Percentiles rank a stretch among this genome's conserved stretches.
Evolutionary conservation across 1,140 invertebrate species (phyloP).

Genomic region (Carposina sasakii): DNA sequence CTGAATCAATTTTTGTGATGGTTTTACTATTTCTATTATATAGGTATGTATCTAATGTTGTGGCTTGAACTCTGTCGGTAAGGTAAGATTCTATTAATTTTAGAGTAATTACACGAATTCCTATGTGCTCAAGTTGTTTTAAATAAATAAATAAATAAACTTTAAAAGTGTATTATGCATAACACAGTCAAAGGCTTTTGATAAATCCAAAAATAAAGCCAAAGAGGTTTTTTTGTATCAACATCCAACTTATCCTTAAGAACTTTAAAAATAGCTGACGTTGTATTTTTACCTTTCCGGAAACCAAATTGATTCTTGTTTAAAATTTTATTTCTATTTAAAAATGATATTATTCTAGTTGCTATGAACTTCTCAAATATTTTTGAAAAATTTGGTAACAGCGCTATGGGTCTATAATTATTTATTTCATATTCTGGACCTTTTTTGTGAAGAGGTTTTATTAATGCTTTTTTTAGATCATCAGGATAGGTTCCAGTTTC

Average conservation of each 20-base stretch:
- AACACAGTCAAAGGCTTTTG: conserved; percentile 9
- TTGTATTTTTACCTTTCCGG: not conserved
- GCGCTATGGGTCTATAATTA: conserved; percentile 1
- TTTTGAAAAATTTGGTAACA: conserved; percentile 1
- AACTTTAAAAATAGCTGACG: not conserved
- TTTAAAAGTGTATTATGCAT: not conserved
- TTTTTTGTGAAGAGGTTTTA: conserved; percentile 4
- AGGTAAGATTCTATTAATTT: conserved; percentile 3
- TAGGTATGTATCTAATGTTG: too few species aligned
- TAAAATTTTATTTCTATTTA: not conserved
- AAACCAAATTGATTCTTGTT: not conserved
- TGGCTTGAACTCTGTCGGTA: too few species aligned
- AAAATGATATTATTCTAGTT: not conserved
- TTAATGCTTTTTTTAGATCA: not conserved
- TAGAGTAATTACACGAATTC: conserved; percentile 1
- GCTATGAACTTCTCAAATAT: not conserved
- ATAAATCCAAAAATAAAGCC: conserved; percentile 4
- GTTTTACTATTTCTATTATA: conserved; percentile 2
- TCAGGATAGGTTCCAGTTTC: not conserved
- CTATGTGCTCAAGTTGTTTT: not conserved
- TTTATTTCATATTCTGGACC: not conserved
- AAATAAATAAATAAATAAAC: too few species aligned
- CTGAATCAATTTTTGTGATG: not conserved
- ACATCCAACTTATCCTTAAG: not conserved
- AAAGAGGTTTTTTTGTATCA: not conserved